Base-by-base conservation (phyloP, 2,888 invertebrate species). In the Operophtera brumata region DNA sequence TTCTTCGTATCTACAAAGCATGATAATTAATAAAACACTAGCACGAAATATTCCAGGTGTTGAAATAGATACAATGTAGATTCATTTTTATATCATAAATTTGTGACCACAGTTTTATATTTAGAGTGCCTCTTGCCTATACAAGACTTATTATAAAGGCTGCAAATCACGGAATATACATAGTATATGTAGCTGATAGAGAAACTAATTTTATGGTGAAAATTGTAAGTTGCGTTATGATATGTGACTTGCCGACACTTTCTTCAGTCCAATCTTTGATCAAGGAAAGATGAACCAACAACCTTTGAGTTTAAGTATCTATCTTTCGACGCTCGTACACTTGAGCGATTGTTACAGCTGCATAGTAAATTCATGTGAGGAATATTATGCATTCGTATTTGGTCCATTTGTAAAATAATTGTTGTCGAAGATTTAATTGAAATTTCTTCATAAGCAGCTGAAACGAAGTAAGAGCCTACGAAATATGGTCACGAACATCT, bases 91-190 rank as follows among this genome's bases (percentile, higher is more conserved):
- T 85, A 83, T 78, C 73, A 79, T 82, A 77, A 85, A 90, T 9
- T 89, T 89, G 89, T 88, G 91, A 91, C 91, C 90, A 91, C 91
- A 82, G 86, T 91, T 91, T 91, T 91, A 91, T 91, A 91, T 91
- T 90, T 91, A 90, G 92, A 92, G 92, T 92, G 92, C 92, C 92
- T 92, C 91, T 91, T 91, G 90, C 91, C 91, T 91, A 80, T 88
- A 89, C 85, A 90, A 91, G 91, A 91, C 90, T 91, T 89, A 89
- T 52, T 87, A 86, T 86, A 88, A 91, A 90, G 91, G 91, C 91
- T 91, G 91, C 91, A 84, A 89, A 86, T 86, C 91, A 91, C 90
- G 83, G 84, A 89, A 83, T 86, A 86, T 84, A 86, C 82, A 84
- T 85, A 86, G 85, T 84, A 81, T 89, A 86, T 83, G 88, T 91